Evolutionary conservation across 2,797 vertebrate genomes (phyloP).

Genomic region (Oreochromis grahami): DNA sequence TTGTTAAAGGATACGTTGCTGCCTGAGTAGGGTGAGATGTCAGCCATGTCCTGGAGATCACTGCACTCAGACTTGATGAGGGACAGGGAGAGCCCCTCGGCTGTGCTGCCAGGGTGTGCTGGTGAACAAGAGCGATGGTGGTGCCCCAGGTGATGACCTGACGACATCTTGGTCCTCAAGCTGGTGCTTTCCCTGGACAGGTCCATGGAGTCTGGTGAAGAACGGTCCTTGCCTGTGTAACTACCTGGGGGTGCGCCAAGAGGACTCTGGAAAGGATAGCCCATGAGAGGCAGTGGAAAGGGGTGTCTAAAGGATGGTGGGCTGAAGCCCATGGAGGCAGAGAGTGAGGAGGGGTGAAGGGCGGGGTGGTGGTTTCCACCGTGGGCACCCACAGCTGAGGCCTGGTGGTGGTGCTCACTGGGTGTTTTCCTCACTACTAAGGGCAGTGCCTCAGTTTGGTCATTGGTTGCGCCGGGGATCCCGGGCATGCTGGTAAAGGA

Average conservation of each 20-base stretch:
- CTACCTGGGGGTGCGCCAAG: conserved; percentile 85
- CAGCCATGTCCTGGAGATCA: conserved; percentile 96
- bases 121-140: conserved; percentile 94
- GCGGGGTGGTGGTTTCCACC: conserved; percentile 88
- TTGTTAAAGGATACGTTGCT: conserved; percentile 97
- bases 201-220: conserved; percentile 95
- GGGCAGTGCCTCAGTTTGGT: conserved; percentile 97
- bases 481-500: conserved; percentile 86
- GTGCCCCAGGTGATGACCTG: conserved; percentile 82
- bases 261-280: conserved; percentile 94
- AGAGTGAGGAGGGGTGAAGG: conserved; percentile 93
- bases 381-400: conserved; percentile 84
- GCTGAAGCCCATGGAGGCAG: conserved; percentile 90
- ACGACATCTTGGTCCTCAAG: conserved; percentile 98
- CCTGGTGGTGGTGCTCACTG: conserved; percentile 83
- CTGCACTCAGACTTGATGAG: conserved; percentile 97
- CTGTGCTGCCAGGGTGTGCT: conserved; percentile 87
- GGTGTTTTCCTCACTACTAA: conserved; percentile 94
- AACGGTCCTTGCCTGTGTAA: conserved; percentile 89
- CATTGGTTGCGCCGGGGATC: conserved; percentile 82
- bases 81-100: conserved; percentile 91
- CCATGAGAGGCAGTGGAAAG: conserved; percentile 93
- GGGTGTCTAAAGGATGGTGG: conserved; percentile 94
- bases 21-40: conserved; percentile 96
- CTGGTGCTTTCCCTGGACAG: conserved; percentile 93